phyloP scores from a whole-genome alignment of 2,113 vertebrate genomes.

The Psilopsiagon aurifrons region DNA sequence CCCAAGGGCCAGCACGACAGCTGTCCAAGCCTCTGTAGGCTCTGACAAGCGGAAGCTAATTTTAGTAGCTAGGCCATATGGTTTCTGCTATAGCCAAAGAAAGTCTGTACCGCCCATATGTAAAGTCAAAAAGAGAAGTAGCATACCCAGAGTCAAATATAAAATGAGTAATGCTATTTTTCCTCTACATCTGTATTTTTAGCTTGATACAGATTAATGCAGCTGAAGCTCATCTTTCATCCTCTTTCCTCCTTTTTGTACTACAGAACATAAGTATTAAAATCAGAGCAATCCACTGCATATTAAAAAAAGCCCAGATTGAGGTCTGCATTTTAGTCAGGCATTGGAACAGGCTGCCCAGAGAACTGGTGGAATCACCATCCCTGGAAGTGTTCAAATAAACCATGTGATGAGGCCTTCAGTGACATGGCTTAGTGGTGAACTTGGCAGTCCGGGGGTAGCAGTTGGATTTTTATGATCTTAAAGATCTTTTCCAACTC shows the following conservation, averaged over 20 bases:
- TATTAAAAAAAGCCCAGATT: not conserved
- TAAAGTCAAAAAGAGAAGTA: not conserved
- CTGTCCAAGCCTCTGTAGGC: not conserved
- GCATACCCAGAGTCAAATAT: not conserved
- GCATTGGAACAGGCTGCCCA: not conserved
- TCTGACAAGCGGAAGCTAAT: not conserved
- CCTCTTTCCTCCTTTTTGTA: not conserved
- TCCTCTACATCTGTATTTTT: not conserved
- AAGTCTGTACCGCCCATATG: not conserved
- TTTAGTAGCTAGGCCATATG: not conserved
- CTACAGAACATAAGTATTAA: not conserved
- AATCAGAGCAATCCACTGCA: not conserved
- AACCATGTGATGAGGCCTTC: not conserved
- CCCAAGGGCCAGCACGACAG: fast-evolving
- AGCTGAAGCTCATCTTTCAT: not conserved
- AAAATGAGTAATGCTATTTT: not conserved
- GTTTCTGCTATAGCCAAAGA: not conserved
- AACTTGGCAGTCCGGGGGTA: not conserved
- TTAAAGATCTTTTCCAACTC: not conserved
- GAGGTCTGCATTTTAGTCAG: not conserved
- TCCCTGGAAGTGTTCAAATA: not conserved
- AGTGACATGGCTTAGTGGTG: not conserved
- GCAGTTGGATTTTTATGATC: not conserved
- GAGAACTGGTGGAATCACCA: not conserved
- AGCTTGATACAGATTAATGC: not conserved